Conservation (phyloP, 1,140 invertebrate species). For the Panonychus citri region DNA sequence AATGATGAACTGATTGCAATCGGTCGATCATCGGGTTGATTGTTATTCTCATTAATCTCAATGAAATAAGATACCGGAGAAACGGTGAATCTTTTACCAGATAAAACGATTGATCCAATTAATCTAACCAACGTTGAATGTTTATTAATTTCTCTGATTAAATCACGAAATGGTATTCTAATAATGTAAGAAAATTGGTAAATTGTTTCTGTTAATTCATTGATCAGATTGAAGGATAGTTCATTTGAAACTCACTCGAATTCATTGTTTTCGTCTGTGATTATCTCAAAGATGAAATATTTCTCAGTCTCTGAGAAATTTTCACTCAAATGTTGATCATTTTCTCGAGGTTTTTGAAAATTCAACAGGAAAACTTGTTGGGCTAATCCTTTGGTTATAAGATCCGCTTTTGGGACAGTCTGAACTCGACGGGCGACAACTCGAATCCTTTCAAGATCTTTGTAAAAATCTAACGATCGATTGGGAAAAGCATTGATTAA, state of each 20-base stretch:
- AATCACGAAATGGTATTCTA: not conserved
- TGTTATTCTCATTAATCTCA: not conserved
- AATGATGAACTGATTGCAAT: not conserved
- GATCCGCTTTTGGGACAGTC: not conserved
- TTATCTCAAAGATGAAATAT: not conserved
- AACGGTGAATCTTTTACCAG: not conserved
- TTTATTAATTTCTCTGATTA: not conserved
- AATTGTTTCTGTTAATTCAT: not conserved
- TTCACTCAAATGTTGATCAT: not conserved
- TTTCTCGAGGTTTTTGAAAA: not conserved
- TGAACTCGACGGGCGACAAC: not conserved
- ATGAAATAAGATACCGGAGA: not conserved
- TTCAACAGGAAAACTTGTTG: not conserved
- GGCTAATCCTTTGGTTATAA: not conserved
- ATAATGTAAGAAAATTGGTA: not conserved
- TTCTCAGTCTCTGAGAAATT: not conserved
- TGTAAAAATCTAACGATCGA: not conserved
- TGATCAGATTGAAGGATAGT: not conserved
- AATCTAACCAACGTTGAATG: not conserved
- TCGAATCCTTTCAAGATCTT: constrained; percentile 1
- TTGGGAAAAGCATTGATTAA: not conserved
- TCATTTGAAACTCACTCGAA: not conserved
- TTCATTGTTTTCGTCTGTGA: not conserved
- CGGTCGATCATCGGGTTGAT: not conserved
- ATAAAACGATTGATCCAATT: not conserved